Conservation (phyloP, 2,113 vertebrate species). For the Bucco capensis region DNA sequence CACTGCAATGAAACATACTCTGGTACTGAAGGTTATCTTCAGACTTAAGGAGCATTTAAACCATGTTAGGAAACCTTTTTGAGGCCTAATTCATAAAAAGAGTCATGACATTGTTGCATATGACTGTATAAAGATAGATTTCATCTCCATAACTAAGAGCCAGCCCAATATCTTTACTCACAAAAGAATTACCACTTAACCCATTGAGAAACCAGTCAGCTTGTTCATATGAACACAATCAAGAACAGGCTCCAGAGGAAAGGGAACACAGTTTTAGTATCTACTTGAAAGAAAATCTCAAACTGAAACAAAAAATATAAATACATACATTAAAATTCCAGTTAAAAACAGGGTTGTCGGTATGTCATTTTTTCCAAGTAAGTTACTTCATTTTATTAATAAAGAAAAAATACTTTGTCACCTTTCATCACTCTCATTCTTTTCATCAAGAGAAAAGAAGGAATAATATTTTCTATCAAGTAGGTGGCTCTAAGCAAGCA, state of each 20-base stretch:
- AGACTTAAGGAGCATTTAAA: neutral
- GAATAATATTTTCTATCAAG: neutral
- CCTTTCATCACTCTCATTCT: neutral
- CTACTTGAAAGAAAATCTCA: neutral
- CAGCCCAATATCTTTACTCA: neutral
- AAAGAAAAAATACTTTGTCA: neutral
- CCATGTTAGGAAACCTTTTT: neutral
- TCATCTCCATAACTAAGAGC: neutral
- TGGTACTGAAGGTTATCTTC: neutral
- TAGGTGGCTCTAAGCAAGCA: neutral
- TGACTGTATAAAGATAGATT: neutral
- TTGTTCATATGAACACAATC: neutral
- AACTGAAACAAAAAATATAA: neutral
- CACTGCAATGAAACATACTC: neutral
- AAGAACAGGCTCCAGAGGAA: neutral
- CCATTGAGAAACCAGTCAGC: neutral
- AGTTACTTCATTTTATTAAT: neutral
- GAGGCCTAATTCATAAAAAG: neutral
- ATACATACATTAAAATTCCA: neutral
- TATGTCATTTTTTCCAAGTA: neutral
- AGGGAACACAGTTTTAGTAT: neutral
- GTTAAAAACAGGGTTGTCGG: neutral
- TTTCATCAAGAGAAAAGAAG: neutral
- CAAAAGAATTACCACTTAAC: neutral
- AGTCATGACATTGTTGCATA: neutral